Conservation (phyloP, 2,797 vertebrate species). For the Avahi laniger region DNA sequence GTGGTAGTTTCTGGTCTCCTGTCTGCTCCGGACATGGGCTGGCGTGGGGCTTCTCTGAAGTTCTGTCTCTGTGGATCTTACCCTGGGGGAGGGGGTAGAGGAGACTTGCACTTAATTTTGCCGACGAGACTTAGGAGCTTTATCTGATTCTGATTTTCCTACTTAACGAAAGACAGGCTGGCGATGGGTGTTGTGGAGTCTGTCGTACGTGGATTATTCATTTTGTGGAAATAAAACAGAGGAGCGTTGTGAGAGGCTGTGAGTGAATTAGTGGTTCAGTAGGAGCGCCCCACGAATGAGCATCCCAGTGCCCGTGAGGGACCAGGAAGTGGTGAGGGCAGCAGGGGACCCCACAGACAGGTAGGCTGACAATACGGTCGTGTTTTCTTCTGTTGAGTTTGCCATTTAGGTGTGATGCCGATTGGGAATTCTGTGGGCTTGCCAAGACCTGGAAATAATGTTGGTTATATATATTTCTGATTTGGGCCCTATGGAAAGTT, state of each 20-base stretch:
- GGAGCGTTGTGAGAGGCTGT: not conserved
- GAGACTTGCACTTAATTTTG: not conserved
- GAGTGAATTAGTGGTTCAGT: not conserved
- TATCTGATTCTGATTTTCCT: not conserved
- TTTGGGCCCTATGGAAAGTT: not conserved
- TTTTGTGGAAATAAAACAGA: not conserved
- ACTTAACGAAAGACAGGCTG: not conserved
- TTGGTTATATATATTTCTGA: not conserved
- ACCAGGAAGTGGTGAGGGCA: not conserved
- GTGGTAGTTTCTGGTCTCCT: not conserved
- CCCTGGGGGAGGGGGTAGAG: not conserved
- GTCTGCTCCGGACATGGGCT: not conserved
- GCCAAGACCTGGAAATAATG: not conserved
- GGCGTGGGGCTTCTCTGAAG: no score
- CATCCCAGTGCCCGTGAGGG: accelerated
- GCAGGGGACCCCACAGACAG: not conserved
- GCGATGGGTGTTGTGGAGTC: not conserved
- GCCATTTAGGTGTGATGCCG: not conserved
- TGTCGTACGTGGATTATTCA: not conserved
- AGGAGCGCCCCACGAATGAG: not conserved
- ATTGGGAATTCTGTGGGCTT: not conserved
- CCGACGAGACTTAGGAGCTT: not conserved
- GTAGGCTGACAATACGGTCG: not conserved
- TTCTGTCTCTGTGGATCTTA: not conserved
- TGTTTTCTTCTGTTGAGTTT: not conserved